Evolutionary conservation across 2,797 vertebrate genomes (phyloP).

Genomic region (Geotrypetes seraphini): DNA sequence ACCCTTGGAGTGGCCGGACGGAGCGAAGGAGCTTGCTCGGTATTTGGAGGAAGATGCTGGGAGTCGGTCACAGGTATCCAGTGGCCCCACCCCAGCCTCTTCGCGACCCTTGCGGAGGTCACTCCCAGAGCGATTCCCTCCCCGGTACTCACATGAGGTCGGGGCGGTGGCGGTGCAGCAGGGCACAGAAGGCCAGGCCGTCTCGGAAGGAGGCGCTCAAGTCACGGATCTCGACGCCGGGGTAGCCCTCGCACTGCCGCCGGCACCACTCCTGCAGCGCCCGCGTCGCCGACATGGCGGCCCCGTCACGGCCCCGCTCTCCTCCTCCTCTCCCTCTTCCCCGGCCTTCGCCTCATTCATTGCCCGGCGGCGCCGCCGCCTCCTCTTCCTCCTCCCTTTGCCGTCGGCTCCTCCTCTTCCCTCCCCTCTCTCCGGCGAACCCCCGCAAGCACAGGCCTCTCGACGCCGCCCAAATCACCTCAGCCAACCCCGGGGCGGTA

Average conservation of each 20-base stretch:
- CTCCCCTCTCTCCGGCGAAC: too few species aligned
- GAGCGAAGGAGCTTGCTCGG: too few species aligned
- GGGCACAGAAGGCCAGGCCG: conserved; percentile 90
- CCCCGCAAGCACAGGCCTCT: too few species aligned
- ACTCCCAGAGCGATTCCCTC: conserved; percentile 7
- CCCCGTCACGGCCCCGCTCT: neutral
- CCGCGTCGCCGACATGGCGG: conserved; percentile 76
- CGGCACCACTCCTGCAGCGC: conserved; percentile 90
- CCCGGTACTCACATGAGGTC: conserved; percentile 81
- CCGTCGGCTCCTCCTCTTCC: neutral
- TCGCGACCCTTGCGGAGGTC: neutral
- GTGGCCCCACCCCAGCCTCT: neutral
- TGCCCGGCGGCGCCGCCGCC: neutral
- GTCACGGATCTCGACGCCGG: conserved; percentile 75
- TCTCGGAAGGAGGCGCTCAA: conserved; percentile 88
- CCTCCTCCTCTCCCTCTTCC: neutral
- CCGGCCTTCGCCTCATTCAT: neutral
- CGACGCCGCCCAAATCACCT: too few species aligned
- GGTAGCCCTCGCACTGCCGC: conserved; percentile 74
- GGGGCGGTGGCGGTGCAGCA: conserved; percentile 84
- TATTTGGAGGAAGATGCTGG: too few species aligned
- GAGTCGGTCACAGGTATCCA: neutral
- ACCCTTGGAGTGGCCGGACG: too few species aligned
- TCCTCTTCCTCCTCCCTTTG: neutral
- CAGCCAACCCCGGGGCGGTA: too few species aligned